phyloP scores from a whole-genome alignment of 2,888 invertebrate genomes.

The Polydrusus cervinus region DNA sequence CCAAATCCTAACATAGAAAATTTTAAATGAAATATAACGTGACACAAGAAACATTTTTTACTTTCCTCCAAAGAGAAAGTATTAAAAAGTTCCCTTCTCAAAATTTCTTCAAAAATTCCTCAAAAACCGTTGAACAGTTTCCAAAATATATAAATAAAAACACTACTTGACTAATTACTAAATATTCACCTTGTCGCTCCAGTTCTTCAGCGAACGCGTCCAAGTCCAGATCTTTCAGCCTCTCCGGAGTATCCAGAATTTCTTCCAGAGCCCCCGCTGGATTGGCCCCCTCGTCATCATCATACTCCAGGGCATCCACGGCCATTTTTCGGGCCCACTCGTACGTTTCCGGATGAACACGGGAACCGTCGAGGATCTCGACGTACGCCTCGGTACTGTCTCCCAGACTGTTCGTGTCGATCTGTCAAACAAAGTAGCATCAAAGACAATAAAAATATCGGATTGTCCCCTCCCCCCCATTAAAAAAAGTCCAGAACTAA shows the following conservation, averaged over 20 bases:
- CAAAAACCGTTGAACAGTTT: no score
- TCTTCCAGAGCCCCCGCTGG: slow-evolving; percentile 98
- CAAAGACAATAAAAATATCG: no score
- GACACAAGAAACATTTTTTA: no score
- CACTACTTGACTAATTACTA: no score
- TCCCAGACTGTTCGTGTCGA: slow-evolving; percentile 95
- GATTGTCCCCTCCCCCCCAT: no score
- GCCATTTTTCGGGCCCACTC: slow-evolving; percentile 99
- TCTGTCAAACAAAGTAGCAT: slow-evolving; percentile 69
- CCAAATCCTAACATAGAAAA: slow-evolving; percentile 65
- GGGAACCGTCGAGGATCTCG: slow-evolving; percentile 95
- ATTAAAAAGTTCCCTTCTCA: no score
- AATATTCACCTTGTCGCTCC: slow-evolving; percentile 81
- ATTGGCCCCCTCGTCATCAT: slow-evolving; percentile 97
- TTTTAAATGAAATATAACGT: neutral
- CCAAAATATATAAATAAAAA: no score
- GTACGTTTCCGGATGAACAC: slow-evolving; percentile 99
- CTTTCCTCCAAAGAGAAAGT: no score
- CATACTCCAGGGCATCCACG: slow-evolving; percentile 98
- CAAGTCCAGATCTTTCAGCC: slow-evolving; percentile 95
- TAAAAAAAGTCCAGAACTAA: neutral
- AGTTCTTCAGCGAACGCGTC: slow-evolving; percentile 99
- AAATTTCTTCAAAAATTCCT: no score
- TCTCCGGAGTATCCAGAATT: slow-evolving; percentile 95
- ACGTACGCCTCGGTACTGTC: slow-evolving; percentile 96